Conservation (phyloP, 2,888 invertebrate species). For the Zygothrica quintamaculata region DNA sequence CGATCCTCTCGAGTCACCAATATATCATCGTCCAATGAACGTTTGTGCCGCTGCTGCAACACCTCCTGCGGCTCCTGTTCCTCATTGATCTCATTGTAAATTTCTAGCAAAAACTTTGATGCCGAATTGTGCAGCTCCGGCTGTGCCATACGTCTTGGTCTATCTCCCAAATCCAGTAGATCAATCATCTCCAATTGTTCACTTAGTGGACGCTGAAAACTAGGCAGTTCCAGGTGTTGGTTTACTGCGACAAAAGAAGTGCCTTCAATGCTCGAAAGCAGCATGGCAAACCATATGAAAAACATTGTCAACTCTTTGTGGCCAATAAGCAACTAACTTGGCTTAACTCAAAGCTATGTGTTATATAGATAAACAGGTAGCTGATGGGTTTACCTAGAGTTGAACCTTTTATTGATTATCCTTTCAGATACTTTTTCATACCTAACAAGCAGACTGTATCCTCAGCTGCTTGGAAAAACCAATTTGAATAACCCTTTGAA, state of each 20-base stretch:
- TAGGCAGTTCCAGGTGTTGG: slow-evolving; percentile 27
- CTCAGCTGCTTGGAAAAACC: too few species aligned
- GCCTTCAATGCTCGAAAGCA: slow-evolving; percentile 7
- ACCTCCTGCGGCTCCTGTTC: slow-evolving; percentile 72
- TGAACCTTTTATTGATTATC: neutral
- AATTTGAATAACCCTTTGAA: too few species aligned
- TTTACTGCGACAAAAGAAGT: slow-evolving; percentile 41
- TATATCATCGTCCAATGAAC: slow-evolving; percentile 70
- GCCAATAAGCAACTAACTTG: slow-evolving; percentile 37
- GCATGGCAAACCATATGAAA: neutral
- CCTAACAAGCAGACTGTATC: too few species aligned
- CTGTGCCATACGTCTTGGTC: slow-evolving; percentile 87
- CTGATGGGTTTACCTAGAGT: neutral
- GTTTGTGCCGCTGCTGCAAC: slow-evolving; percentile 67
- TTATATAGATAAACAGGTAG: slow-evolving; percentile 61
- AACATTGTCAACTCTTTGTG: slow-evolving; percentile 11
- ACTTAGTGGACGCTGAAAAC: slow-evolving; percentile 20
- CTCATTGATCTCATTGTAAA: slow-evolving; percentile 91
- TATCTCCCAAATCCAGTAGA: slow-evolving; percentile 92
- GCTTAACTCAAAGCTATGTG: accelerated
- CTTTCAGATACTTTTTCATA: too few species aligned
- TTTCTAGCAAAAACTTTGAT: slow-evolving; percentile 93
- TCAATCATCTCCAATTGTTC: slow-evolving; percentile 88
- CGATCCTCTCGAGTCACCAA: slow-evolving; percentile 91
- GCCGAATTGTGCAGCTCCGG: slow-evolving; percentile 85